Percentiles rank a stretch among this genome's conserved stretches.
Conservation (phyloP, 2,888 invertebrate species). For the Diachrysia chrysitis region DNA sequence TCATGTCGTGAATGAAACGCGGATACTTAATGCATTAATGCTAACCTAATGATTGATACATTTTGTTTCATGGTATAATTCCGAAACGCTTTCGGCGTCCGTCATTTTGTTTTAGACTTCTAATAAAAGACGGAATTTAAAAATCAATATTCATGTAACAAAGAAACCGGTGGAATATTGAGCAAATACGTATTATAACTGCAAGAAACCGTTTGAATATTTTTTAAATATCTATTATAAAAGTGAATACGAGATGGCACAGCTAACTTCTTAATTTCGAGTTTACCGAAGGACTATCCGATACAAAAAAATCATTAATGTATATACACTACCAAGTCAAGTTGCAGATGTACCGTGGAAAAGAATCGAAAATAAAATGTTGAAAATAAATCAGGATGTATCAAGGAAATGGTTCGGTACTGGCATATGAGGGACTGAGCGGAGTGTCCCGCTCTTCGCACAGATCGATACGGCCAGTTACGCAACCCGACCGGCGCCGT, state of each 20-base stretch:
- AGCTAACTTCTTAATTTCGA: not conserved
- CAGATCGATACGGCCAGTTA: slow-evolving; percentile 87
- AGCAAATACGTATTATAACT: not conserved
- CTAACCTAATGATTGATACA: not conserved
- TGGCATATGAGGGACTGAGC: slow-evolving; percentile 72
- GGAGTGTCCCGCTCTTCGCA: slow-evolving; percentile 78
- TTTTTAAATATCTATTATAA: not conserved
- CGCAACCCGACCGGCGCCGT: slow-evolving; percentile 85
- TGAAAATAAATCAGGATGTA: slow-evolving; percentile 47
- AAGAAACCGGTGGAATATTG: not conserved
- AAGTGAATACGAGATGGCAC: not conserved
- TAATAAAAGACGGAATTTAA: not conserved
- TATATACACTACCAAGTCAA: not conserved
- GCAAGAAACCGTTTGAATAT: not conserved
- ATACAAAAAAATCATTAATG: not conserved
- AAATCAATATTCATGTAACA: not conserved
- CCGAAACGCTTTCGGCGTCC: not conserved
- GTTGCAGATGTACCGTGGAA: not conserved
- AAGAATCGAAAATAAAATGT: slow-evolving; percentile 14
- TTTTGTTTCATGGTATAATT: not conserved
- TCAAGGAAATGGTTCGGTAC: slow-evolving; percentile 65
- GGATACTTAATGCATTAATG: not conserved
- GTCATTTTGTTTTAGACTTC: not conserved
- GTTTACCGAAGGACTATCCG: not conserved
- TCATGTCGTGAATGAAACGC: not conserved